Evolutionary conservation across 2,888 invertebrate species (phyloP), one percentile per base, ranked within the genome.

Genomic region (Pheosia tremula): DNA sequence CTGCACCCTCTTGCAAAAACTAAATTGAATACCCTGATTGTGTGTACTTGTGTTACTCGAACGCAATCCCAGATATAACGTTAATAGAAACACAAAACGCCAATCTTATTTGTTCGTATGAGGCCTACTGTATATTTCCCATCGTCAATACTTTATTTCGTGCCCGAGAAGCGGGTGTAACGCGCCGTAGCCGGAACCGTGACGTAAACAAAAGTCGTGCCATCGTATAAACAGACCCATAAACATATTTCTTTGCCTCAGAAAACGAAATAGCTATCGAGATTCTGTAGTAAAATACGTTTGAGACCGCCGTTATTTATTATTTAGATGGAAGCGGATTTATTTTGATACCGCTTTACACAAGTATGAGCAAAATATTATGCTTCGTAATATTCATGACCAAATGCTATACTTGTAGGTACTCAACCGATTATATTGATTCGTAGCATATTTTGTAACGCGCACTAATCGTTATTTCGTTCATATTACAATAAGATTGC

Each of bases 1-100:
- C 66, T 86, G 83, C 85, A 85, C 86, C 84, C 86, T 83, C 84
- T 76, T 78, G 78, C 77, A 82, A 83, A 84, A 85, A 85, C 83
- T 80, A 85, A 86, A 86, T 86, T 84, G 83, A 86, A 86, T 82
- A 81, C 82, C 76, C 78, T 78, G 66, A 67, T 61, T 73, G 62
- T 58, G 45, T 68, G 58, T 64, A 69, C 66, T 62, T 57, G 45
- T 57, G 64, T 37, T 58, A 64, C 57, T 65, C 64, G 66, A 68
- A 63, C 61, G 63, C 59, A 68, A 56, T 61, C 53, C 54, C 39
- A 39, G 39, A 62, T 54, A 45, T 43, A 55, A 61, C 45, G 56
- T 60, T 61, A 65, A 73, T 70, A 64, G 61, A 63, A 54, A 62
- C 24, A 60, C 62, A 41, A 60, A 68, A 49, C 50, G 38, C 24